These are phyloP conservation scores for Conomelus anceps DNA, from an alignment of 2,888 invertebrate genomes.

Conservation along the genomic window DNA sequence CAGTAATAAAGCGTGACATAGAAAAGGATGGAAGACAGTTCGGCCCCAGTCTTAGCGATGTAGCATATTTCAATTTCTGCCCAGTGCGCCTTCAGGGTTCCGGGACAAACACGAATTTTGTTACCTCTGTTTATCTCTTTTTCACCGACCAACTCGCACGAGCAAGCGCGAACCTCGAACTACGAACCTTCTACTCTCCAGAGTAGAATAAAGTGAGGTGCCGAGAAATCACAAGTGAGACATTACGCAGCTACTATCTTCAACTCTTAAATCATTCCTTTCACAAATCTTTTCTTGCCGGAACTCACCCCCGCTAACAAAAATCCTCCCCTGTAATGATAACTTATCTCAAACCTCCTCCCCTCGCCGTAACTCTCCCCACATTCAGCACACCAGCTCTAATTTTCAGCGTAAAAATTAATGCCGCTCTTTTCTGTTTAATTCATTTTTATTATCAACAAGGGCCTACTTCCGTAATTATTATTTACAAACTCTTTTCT, in stretches of 20 bases:
- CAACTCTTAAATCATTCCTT: conserved; percentile 19
- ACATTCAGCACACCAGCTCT: neutral
- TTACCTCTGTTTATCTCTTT: neutral
- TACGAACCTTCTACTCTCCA: neutral
- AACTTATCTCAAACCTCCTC: neutral
- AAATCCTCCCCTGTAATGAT: neutral
- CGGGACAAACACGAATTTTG: neutral
- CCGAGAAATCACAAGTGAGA: neutral
- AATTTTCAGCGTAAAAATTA: conserved; percentile 9
- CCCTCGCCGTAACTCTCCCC: neutral
- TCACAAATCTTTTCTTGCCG: neutral
- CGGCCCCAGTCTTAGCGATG: neutral
- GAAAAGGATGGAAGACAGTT: neutral
- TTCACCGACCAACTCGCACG: neutral
- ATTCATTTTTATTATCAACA: conserved; percentile 36
- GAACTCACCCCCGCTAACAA: neutral
- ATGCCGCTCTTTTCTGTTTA: conserved; percentile 28
- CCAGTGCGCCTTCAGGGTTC: neutral
- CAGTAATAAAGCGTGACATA: neutral
- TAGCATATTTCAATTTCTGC: neutral
- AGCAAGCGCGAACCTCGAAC: neutral
- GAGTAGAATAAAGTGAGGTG: neutral
- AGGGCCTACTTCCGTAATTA: conserved; percentile 31
- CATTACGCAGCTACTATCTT: conserved; percentile 11
- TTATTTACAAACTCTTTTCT: conserved; percentile 28